These are phyloP conservation scores for Caenorhabditis doughertyi DNA, from an alignment of 2,888 invertebrate species.

Conservation along the genomic window DNA sequence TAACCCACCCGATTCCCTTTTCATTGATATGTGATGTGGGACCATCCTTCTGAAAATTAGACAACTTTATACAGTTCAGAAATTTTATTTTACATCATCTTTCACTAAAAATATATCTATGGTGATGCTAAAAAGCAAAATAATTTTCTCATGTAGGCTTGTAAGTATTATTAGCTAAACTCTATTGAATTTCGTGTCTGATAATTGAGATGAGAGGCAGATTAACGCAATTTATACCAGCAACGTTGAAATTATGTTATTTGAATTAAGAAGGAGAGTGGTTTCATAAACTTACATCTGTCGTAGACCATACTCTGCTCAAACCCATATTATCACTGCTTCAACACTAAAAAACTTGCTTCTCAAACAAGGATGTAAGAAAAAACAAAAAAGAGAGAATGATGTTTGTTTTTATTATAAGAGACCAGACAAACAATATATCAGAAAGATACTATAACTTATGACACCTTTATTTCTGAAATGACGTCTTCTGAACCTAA, in stretches of 20 bases:
- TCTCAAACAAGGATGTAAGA: slow-evolving; percentile 16
- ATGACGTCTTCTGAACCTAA: slow-evolving; percentile 1
- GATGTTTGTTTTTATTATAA: slow-evolving; percentile 17
- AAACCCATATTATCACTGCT: slow-evolving; percentile 44
- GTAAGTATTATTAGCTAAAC: too few species aligned
- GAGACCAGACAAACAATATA: slow-evolving; percentile 3
- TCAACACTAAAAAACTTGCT: slow-evolving; percentile 16
- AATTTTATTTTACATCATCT: too few species aligned
- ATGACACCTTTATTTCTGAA: background rate
- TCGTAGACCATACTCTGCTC: slow-evolving; percentile 54
- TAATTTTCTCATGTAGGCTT: too few species aligned
- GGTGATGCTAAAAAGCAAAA: too few species aligned
- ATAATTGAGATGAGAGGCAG: too few species aligned
- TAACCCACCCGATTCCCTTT: slow-evolving; percentile 68
- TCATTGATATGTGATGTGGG: slow-evolving; percentile 62
- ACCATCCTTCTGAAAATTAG: slow-evolving; percentile 40
- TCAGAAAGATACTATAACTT: background rate
- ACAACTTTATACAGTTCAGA: too few species aligned
- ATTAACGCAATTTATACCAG: too few species aligned
- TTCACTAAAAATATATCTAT: too few species aligned
- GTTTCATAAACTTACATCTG: slow-evolving; percentile 35
- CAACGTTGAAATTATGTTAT: too few species aligned
- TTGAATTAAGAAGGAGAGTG: too few species aligned
- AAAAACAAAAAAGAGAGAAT: slow-evolving; percentile 16
- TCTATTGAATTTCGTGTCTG: too few species aligned